A percentile compares a stretch with the other conserved stretches of the same genome.
Conservation (phyloP, 2,797 vertebrate genomes). For the Neosilurus mollespiculum region DNA sequence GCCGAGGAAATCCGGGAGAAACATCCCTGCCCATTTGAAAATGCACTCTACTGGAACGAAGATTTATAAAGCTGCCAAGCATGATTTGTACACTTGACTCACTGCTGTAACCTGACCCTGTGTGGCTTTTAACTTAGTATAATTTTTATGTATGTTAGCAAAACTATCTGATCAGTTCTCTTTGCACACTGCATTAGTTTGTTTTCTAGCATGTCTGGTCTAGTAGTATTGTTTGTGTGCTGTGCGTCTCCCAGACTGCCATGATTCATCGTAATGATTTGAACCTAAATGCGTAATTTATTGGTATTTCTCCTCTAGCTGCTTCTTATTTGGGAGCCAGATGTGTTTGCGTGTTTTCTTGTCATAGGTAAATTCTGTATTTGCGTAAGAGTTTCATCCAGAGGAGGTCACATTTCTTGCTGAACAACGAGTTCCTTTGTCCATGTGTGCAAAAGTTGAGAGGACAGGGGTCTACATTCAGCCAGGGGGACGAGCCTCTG, state of each 20-base stretch:
- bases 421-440: conserved; percentile 59
- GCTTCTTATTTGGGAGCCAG: not conserved
- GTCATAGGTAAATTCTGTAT: conserved; percentile 15
- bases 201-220: not conserved
- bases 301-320: not conserved
- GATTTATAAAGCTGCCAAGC: conserved; percentile 2
- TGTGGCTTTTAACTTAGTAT: not conserved
- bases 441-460: conserved; percentile 40
- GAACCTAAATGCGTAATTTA: not conserved
- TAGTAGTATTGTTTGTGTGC: not conserved
- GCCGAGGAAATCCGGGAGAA: not conserved
- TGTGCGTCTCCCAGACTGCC: not conserved
- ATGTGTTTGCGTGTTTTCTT: conserved; percentile 1
- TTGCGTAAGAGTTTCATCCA: conserved; percentile 14
- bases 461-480: conserved; percentile 11
- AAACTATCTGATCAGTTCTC: no score
- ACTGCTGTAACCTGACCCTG: not conserved
- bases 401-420: conserved; percentile 37
- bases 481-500: conserved; percentile 29
- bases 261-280: not conserved
- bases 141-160: not conserved
- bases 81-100: not conserved
- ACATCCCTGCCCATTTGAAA: conserved; percentile 3
- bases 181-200: no score
- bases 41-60: not conserved